Evolutionary conservation across 2,797 vertebrate species (phyloP).

Genomic region (Hydrolagus colliei): DNA sequence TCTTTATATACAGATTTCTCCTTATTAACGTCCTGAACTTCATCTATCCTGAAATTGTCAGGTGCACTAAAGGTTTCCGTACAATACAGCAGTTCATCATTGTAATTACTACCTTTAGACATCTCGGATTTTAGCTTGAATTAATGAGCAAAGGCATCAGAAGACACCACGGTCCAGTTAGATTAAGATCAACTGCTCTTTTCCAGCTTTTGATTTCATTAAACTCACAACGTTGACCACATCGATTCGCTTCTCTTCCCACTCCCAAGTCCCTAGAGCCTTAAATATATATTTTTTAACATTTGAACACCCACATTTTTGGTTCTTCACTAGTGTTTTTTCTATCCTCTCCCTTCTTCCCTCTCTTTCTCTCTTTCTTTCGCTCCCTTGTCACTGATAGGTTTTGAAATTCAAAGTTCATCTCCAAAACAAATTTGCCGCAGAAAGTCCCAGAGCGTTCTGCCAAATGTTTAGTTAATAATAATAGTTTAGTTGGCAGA

Average conservation of each 20-base stretch:
- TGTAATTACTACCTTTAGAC: conserved; percentile 8
- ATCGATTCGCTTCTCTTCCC: background rate
- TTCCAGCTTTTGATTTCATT: background rate
- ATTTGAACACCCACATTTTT: too few relatives aligned
- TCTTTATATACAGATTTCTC: background rate
- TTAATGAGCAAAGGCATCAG: conserved; percentile 3
- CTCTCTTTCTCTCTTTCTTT: too few relatives aligned
- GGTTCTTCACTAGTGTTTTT: too few relatives aligned
- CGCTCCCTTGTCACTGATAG: too few relatives aligned
- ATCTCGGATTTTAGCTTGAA: conserved; percentile 9
- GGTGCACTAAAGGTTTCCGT: background rate
- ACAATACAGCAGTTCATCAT: background rate
- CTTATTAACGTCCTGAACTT: background rate
- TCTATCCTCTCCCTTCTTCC: too few relatives aligned
- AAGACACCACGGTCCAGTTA: background rate
- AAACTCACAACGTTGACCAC: background rate
- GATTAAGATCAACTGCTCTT: background rate
- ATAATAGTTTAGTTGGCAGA: background rate
- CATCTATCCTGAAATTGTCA: conserved; percentile 6
- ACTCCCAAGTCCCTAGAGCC: background rate
- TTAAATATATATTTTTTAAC: background rate
- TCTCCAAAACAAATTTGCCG: background rate
- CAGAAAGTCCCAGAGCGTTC: background rate
- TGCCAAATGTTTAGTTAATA: conserved; percentile 2
- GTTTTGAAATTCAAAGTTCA: background rate